Conservation (phyloP, 2,113 vertebrate species). For the Hepsetus odoe region DNA sequence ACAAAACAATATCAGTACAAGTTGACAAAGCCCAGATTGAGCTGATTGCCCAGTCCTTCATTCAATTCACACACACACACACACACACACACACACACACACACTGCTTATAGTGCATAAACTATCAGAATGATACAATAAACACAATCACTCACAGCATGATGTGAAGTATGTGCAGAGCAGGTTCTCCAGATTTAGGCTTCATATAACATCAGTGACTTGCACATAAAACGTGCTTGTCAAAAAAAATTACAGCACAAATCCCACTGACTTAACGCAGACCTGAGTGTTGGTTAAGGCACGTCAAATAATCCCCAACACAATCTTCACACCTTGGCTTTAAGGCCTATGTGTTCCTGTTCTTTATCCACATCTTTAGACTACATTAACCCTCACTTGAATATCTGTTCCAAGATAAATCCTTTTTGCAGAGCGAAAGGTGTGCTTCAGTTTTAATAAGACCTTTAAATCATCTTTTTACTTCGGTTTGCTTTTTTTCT, state of each 20-base stretch:
- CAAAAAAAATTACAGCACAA: background rate
- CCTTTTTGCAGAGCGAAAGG: no score
- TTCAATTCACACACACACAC: background rate
- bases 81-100: no score
- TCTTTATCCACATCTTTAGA: background rate
- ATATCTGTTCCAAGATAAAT: background rate
- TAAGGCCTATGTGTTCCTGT: background rate
- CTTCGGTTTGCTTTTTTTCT: no score
- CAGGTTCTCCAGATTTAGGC: slow-evolving; percentile 4
- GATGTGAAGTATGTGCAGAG: slow-evolving; percentile 21
- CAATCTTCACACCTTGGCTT: background rate
- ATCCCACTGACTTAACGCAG: background rate
- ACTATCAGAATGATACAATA: slow-evolving; percentile 30
- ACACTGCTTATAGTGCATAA: slow-evolving; percentile 9
- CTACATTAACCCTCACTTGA: background rate
- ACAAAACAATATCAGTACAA: background rate
- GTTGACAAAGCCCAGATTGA: slow-evolving; percentile 1
- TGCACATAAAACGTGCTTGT: no score
- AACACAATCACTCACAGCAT: slow-evolving; percentile 29
- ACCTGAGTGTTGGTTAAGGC: background rate
- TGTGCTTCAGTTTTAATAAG: no score
- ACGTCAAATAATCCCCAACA: background rate
- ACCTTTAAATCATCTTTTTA: no score
- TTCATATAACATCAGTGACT: background rate
- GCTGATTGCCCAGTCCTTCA: background rate